Evolutionary conservation across 2,888 invertebrate species (phyloP), one percentile per base, ranked within the genome.

Genomic region (Yponomeuta cagnagella): DNA sequence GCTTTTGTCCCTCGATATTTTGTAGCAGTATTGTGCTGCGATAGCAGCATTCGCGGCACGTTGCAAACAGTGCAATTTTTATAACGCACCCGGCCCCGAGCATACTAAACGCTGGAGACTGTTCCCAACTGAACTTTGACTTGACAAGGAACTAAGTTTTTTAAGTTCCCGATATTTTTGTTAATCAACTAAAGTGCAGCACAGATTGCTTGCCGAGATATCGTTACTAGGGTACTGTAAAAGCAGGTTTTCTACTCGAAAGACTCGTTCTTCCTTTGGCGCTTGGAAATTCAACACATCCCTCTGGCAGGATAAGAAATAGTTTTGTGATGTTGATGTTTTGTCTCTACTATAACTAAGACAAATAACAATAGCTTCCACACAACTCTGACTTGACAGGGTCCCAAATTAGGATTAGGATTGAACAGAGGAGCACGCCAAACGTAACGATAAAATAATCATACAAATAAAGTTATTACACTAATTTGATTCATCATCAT

Each of bases 21-120:
- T 15, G 52, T 58, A 15, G 52, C 15, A 4, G 52, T 15, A 58
- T 58, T 15, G 52, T 15, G 52, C 52, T 58, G 52, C 52, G 52
- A 58, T 9, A 58, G 52, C 65, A 15, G 69, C 43, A 83, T 78
- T 79, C 81, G 0, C 8, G 71, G 72, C 84, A 83, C 84, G 84
- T 83, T 74, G 74, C 76, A 79, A 81, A 82, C 80, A 81, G 81
- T 80, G 82, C 82, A 80, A 81, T 82, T 83, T 84, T 83, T 82
- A 83, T 81, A 80, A 80, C 78, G 77, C 74, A 75, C 73, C 77
- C 31, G 10, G 52, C 68, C 31, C 52, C 31, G 10, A n/a, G 68
- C 37, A 68, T 68, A 52, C 68, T n/a, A 68, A 68, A 52, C 65
- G 65, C 12, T 6, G 12, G 5, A 15, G 52, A 15, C 12, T 58